phyloP scores from a whole-genome alignment of 1,140 invertebrate species.

The Cardiocondyla obscurior region DNA sequence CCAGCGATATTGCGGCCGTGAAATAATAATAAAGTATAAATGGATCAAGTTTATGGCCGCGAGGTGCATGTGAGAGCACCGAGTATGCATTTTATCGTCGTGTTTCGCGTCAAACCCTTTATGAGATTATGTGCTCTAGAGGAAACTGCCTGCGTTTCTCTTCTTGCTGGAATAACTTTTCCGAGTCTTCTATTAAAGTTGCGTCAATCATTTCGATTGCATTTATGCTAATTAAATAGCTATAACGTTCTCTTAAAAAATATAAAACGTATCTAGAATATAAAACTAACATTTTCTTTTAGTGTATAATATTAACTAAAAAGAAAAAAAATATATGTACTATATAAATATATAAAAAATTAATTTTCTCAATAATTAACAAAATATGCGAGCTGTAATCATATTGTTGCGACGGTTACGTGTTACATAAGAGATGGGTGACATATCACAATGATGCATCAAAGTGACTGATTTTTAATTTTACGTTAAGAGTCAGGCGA shows the following conservation, averaged over 20 bases:
- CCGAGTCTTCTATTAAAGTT: constrained; percentile 8
- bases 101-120: constrained; percentile 68
- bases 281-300: not conserved
- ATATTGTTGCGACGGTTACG: no score
- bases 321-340: no score
- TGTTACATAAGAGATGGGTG: not conserved
- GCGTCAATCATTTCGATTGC: not conserved
- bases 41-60: constrained; percentile 83
- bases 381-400: no score
- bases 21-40: constrained; percentile 85
- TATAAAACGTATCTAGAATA: not conserved
- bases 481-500: constrained; percentile 59
- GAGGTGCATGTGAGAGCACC: constrained; percentile 69
- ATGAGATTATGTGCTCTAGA: constrained; percentile 52
- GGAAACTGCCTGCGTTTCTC: constrained; percentile 31
- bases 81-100: constrained; percentile 76
- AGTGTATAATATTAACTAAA: no score
- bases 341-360: no score
- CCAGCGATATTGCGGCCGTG: constrained; percentile 80
- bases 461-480: constrained; percentile 62
- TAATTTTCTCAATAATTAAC: no score
- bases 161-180: constrained; percentile 21
- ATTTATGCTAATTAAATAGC: not conserved
- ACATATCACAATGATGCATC: not conserved
- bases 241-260: not conserved